Evolutionary conservation across 2,797 vertebrate genomes (phyloP), one percentile per base, ranked within the genome.

Genomic region (Gymnothorax javanicus): DNA sequence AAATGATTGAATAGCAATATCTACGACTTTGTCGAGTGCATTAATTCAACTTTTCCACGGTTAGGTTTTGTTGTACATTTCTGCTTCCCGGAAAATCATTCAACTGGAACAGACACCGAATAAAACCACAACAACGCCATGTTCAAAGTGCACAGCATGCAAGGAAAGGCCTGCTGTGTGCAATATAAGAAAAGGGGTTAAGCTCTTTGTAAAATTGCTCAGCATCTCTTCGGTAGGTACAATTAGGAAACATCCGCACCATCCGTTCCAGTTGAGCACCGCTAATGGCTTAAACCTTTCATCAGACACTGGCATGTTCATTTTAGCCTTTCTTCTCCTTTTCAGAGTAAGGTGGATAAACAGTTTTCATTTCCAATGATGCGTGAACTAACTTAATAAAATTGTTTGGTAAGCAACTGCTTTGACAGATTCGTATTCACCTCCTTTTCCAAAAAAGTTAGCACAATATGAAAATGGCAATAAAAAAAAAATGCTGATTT

Each of bases 161-260:
- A 95, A 95, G 94, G 91, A 93, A 91, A 91, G 93, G 93, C 96
- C 95, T 95, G 95, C 96, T 97, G 96, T 92, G 96, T 92, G 93
- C 92, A 94, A 95, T 96, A 95, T 96, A 96, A 95, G 96, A 96
- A 95, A 95, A 91, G 94, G 93, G 96, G 96, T 97, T 96, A 97
- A 97, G 96, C 96, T 96, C 92, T 96, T 97, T 94, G 92, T 96
- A 96, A 97, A 97, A 94, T 96, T 94, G 91, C 93, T 92, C 93
- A 89, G 91, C 95, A 95, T 92, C 93, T 94, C 94, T 96, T 96
- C 94, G 94, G 92, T 94, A 95, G 93, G 93, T 94, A 94, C 95
- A 94, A 96, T 95, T 94, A 95, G 95, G 94, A 89, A 94, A 94
- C 91, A 91, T 95, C 95, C 95, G 93, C 94, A 94, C 94, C 88